These are phyloP conservation scores for Hyles vespertilio DNA, from an alignment of 1,140 invertebrate genomes.

Conservation along the genomic window DNA sequence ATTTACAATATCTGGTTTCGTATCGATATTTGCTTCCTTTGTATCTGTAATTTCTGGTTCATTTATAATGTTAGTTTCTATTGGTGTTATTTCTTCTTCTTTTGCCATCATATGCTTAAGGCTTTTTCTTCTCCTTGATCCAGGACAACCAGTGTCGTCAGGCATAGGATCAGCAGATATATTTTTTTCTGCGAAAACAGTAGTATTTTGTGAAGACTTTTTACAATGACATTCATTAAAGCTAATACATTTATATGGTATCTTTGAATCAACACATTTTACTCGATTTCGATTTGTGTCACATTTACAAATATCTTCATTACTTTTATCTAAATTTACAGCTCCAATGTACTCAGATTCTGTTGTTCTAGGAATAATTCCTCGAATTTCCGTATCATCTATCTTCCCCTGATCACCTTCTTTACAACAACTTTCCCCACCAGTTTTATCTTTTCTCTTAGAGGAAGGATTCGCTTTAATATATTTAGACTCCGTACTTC, in stretches of 20 bases:
- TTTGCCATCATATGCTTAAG: too few species aligned
- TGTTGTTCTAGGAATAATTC: slow-evolving; percentile 17
- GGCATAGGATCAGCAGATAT: too few species aligned
- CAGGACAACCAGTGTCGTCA: too few species aligned
- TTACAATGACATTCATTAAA: slow-evolving; percentile 23
- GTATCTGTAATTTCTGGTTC: background rate
- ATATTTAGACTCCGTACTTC: slow-evolving; percentile 42
- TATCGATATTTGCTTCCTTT: background rate
- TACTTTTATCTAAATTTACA: slow-evolving; percentile 54
- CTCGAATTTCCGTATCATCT: background rate
- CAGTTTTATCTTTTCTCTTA: too few species aligned
- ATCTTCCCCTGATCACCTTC: too few species aligned
- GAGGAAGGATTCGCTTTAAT: slow-evolving; percentile 24
- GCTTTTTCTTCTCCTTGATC: too few species aligned
- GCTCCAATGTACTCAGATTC: slow-evolving; percentile 50
- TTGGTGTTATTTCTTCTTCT: too few species aligned
- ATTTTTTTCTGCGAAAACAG: too few species aligned
- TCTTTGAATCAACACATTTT: slow-evolving; percentile 7
- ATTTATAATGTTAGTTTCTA: too few species aligned
- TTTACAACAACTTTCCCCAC: too few species aligned
- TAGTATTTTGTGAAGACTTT: slow-evolving; percentile 7
- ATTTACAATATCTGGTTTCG: background rate
- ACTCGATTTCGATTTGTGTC: slow-evolving; percentile 6
- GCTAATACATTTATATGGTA: slow-evolving; percentile 27
- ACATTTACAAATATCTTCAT: slow-evolving; percentile 39